Evolutionary conservation across 2,797 vertebrate species (phyloP), one percentile per base, ranked within the genome.

Genomic region (Galaxias olidus): DNA sequence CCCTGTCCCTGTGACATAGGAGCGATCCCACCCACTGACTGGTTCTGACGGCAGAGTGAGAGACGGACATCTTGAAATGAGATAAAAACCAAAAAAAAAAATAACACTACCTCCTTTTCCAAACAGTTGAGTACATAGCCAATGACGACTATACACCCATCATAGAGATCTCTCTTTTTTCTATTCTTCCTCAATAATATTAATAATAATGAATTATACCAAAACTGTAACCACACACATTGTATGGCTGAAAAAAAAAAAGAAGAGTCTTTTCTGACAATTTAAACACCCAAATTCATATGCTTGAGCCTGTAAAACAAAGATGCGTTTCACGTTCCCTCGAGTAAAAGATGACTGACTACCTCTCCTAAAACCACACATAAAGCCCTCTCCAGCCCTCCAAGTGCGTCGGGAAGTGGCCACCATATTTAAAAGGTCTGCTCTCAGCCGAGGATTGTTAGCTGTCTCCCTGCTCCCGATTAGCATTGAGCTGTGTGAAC

Each of bases 91-190:
- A 92, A 30, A 30, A 92, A 30, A 30, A 92, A 83, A 92, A 91
- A 92, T 89, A 89, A 90, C 84, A 84, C 92, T 93, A 93, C 92
- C 92, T 93, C 92, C 89, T 93, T 90, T 90, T 86, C 77, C 77
- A 91, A 89, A 86, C 74, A 61, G 86, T 91, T 89, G 79, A 77
- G 87, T 80, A 81, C 74, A 81, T 76, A 83, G 84, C 81, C 84
- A 90, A 82, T 65, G 74, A 76, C 86, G 84, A 86, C 79, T 81
- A 74, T 83, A 68, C 78, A 77, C 80, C 84, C 83, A 69, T 66
- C 67, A 50, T 48, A 58, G 71, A 78, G 63, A 63, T 69, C 71
- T 74, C 71, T 60, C 63, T 66, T 63, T 64, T 41, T 75, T 77
- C 67, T 80, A 83, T 84, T 84, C 69, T 84, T 79, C 63, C 46